Evolutionary conservation across 2,797 vertebrate genomes (phyloP).

Genomic region (Sebastes flavidus): DNA sequence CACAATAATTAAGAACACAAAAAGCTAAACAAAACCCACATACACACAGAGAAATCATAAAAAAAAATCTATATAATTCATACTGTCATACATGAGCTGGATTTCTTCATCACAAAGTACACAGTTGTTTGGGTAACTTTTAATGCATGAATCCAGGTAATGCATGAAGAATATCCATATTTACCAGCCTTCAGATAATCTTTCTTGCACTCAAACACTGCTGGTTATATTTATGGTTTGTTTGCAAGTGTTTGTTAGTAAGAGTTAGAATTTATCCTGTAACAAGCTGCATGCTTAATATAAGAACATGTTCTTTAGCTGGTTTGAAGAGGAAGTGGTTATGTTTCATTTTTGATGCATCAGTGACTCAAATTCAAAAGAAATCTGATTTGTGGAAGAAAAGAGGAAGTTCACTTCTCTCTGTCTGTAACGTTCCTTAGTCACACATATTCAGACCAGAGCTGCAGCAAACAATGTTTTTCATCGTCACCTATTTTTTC

Average conservation of each 20-base stretch:
- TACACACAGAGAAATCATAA: neutral
- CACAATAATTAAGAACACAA: neutral
- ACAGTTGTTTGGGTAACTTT: neutral
- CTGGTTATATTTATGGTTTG: neutral
- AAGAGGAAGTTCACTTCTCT: conserved; percentile 1
- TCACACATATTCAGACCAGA: neutral
- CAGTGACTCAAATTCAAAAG: neutral
- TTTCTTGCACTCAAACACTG: neutral
- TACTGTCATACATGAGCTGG: neutral
- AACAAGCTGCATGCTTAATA: neutral
- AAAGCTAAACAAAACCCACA: neutral
- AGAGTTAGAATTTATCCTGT: neutral
- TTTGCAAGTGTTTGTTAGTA: neutral
- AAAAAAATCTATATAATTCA: neutral
- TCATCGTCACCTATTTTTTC: neutral
- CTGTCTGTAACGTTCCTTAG: neutral
- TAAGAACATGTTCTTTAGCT: neutral
- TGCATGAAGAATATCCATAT: neutral
- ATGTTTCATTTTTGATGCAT: neutral
- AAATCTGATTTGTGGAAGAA: neutral
- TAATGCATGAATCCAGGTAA: too few relatives aligned
- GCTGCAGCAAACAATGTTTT: neutral
- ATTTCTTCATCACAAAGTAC: neutral
- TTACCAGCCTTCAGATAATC: neutral
- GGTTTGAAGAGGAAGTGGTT: conserved; percentile 1